These are phyloP conservation scores for Nesoenas mayeri DNA, from an alignment of 2,113 vertebrate genomes.

Conservation along the genomic window DNA sequence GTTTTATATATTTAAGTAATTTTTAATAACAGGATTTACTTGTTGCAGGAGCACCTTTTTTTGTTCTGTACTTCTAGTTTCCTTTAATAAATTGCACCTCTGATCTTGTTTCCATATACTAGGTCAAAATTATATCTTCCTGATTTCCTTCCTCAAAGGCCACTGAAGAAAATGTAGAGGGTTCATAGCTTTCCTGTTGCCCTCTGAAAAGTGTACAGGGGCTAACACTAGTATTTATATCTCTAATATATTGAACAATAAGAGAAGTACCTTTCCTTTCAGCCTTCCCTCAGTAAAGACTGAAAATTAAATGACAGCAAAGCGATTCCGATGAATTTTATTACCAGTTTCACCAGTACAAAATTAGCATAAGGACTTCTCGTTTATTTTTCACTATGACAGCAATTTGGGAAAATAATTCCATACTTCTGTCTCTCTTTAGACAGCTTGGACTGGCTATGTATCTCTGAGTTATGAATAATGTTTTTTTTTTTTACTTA, in stretches of 20 bases:
- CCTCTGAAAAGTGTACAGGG: neutral
- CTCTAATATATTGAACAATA: neutral
- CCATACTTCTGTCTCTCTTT: neutral
- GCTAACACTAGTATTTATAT: neutral
- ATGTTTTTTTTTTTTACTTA: neutral
- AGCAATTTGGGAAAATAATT: neutral
- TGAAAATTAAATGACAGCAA: neutral
- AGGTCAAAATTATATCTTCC: neutral
- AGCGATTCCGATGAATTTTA: neutral
- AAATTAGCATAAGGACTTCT: neutral
- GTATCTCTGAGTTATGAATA: neutral
- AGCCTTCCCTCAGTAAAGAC: neutral
- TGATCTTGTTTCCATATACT: neutral
- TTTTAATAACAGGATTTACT: neutral
- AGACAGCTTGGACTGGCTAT: neutral
- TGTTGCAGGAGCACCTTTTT: neutral
- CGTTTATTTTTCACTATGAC: constrained; percentile 4
- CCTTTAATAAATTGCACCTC: neutral
- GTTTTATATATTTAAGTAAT: neutral
- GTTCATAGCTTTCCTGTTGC: neutral
- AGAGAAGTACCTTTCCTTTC: neutral
- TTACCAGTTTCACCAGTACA: neutral
- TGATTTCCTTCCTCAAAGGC: neutral
- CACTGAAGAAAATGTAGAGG: neutral
- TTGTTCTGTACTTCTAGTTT: neutral